phyloP scores from a whole-genome alignment of 2,113 vertebrate genomes.

The Syrrhaptes paradoxus region DNA sequence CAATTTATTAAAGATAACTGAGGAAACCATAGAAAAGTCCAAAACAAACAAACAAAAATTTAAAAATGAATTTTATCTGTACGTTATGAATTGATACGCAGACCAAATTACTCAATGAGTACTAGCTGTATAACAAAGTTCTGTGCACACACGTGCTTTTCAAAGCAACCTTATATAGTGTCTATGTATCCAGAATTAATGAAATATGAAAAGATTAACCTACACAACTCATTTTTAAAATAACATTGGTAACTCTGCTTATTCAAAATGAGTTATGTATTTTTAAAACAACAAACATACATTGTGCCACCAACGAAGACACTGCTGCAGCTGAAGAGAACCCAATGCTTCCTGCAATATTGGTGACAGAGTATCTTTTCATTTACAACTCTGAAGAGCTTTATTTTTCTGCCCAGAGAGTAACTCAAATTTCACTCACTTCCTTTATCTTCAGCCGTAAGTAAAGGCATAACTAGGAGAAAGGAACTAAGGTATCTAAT shows the following conservation, averaged over 20 bases:
- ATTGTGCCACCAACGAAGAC: neutral
- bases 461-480: neutral
- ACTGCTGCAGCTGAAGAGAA: neutral
- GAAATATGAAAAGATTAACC: neutral
- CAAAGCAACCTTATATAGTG: neutral
- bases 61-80: neutral
- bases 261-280: neutral
- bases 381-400: neutral
- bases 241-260: neutral
- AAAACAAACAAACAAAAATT: neutral
- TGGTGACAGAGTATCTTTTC: neutral
- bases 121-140: neutral
- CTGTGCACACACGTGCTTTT: neutral
- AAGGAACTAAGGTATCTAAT: neutral
- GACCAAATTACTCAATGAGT: neutral
- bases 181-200: neutral
- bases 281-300: neutral
- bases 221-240: neutral
- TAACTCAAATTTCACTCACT: neutral
- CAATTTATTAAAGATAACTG: neutral
- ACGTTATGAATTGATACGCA: neutral
- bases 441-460: neutral
- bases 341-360: neutral
- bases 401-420: neutral
- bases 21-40: neutral